Evolutionary conservation across 1,140 invertebrate genomes (phyloP).

Genomic region (Anoplolepis gracilipes): DNA sequence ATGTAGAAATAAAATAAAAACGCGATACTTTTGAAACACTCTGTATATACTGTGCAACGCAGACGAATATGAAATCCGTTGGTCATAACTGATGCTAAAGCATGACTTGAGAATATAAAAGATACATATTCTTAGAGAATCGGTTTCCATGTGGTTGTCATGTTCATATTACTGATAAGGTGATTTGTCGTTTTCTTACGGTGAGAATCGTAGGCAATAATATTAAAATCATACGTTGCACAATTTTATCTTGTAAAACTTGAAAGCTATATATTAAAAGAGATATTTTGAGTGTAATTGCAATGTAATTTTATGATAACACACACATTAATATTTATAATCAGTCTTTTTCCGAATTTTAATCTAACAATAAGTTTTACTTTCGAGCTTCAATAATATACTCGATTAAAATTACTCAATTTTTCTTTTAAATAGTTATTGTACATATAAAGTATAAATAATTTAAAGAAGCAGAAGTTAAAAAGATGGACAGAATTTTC

Average conservation of each 20-base stretch:
- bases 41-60: slow-evolving; percentile 11
- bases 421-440: not conserved
- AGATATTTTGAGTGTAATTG: not conserved
- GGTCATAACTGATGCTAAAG: slow-evolving; percentile 27
- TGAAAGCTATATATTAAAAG: not conserved
- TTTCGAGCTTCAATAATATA: not conserved
- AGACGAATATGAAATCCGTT: slow-evolving; percentile 40
- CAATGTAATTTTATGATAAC: not conserved
- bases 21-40: slow-evolving; percentile 27
- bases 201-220: not conserved
- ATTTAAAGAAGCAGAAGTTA: not conserved
- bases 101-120: slow-evolving; percentile 48
- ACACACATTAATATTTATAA: not conserved
- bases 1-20: not conserved
- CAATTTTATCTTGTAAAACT: not conserved
- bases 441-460: not conserved
- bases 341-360: not conserved
- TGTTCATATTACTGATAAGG: slow-evolving; percentile 41
- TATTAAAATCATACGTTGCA: not conserved
- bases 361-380: not conserved
- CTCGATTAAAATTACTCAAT: not conserved
- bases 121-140: slow-evolving; percentile 39
- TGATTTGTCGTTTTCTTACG: slow-evolving; percentile 33
- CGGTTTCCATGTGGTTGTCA: slow-evolving; percentile 7
- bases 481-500: not conserved